phyloP scores from a whole-genome alignment of 2,113 vertebrate genomes.

The Oncorhynchus kisutch region DNA sequence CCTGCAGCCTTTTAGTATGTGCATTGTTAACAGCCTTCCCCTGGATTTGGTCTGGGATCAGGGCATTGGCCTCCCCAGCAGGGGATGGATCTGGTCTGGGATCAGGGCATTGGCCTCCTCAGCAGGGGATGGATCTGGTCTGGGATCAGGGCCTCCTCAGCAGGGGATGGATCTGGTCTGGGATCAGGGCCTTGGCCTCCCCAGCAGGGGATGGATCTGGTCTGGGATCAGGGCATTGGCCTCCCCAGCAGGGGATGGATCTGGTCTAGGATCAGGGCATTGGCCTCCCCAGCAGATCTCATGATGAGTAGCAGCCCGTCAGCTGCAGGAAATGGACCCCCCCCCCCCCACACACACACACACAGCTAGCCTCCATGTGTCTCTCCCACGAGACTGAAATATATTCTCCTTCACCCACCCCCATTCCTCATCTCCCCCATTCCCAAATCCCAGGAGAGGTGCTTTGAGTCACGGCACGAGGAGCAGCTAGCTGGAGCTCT shows the following conservation, averaged over 20 bases:
- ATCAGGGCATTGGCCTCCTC: background rate
- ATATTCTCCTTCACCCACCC: slow-evolving; percentile 9
- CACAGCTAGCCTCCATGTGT: slow-evolving; percentile 5
- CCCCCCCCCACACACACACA: too few species aligned
- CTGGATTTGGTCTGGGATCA: background rate
- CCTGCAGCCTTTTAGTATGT: too few species aligned
- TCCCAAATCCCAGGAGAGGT: slow-evolving; percentile 8
- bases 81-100: too few species aligned
- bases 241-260: background rate
- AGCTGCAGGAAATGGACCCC: slow-evolving; percentile 31
- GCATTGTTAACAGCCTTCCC: slow-evolving; percentile 13
- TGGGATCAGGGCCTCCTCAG: too few species aligned
- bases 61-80: too few species aligned
- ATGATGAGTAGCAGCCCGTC: slow-evolving; percentile 40
- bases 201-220: too few species aligned
- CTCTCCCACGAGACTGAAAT: slow-evolving; percentile 29
- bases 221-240: too few species aligned
- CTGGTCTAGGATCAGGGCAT: too few species aligned
- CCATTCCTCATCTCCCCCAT: background rate
- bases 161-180: too few species aligned
- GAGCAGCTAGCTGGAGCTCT: slow-evolving; percentile 17
- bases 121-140: too few species aligned
- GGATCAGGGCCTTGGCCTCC: too few species aligned
- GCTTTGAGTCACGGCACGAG: slow-evolving; percentile 32
- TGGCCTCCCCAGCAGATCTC: slow-evolving; percentile 7